Conservation (phyloP, 2,113 vertebrate species). For the Aleadryas rufinucha region DNA sequence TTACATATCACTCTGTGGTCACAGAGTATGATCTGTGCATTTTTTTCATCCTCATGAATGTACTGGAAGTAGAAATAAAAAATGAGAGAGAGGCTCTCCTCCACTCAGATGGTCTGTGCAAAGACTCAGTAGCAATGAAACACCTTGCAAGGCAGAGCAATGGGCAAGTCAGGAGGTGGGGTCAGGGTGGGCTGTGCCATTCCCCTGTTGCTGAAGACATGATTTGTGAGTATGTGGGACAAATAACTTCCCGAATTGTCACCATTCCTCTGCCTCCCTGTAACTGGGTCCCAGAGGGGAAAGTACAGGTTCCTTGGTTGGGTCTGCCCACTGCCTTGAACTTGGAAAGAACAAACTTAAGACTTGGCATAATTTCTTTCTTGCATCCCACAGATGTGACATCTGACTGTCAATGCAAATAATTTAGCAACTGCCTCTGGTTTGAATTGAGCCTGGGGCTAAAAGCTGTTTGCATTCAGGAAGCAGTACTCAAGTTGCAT, state of each 20-base stretch:
- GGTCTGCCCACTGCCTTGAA: not conserved
- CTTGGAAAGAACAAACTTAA: not conserved
- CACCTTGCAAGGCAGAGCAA: not conserved
- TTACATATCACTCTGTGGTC: not conserved
- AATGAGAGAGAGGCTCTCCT: not conserved
- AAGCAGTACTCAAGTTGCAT: not conserved
- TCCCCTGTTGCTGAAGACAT: not conserved
- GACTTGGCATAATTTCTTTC: not conserved
- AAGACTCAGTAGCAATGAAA: fast-evolving
- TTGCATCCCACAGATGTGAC: not conserved
- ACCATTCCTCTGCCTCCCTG: not conserved
- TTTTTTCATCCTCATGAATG: not conserved
- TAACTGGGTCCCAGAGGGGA: not conserved
- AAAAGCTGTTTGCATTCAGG: not conserved
- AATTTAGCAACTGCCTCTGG: not conserved
- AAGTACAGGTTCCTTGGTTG: not conserved
- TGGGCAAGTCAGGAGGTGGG: not conserved
- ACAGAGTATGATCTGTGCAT: not conserved
- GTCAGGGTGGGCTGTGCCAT: not conserved
- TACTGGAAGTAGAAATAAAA: not conserved
- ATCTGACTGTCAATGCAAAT: not conserved
- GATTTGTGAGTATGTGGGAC: not conserved
- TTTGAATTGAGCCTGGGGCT: not conserved
- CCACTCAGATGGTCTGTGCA: not conserved
- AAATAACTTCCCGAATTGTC: not conserved